These are phyloP conservation scores for Monarcha castaneiventris DNA, from an alignment of 2,113 vertebrate genomes.

Conservation along the genomic window DNA sequence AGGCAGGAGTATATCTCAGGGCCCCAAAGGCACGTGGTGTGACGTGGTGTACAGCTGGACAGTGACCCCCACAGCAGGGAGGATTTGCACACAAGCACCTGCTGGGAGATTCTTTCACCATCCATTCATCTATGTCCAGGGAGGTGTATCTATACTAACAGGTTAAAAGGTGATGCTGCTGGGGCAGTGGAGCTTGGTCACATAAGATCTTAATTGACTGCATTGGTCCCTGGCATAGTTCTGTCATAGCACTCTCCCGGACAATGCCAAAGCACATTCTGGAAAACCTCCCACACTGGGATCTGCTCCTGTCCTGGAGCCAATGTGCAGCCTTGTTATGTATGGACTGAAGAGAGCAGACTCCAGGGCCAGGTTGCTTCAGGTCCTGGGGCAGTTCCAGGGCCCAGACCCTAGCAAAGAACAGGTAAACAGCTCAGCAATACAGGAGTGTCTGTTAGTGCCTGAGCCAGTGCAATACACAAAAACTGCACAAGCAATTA, in stretches of 20 bases:
- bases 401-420: neutral
- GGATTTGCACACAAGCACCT: neutral
- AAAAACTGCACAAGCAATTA: neutral
- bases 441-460: neutral
- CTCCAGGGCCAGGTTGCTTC: neutral
- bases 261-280: neutral
- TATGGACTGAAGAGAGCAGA: neutral
- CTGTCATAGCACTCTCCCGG: neutral
- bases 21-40: accelerated
- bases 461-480: neutral
- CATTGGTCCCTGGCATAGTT: neutral
- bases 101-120: neutral
- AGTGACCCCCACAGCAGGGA: neutral
- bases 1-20: neutral
- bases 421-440: neutral
- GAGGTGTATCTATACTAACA: neutral
- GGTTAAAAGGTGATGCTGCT: neutral
- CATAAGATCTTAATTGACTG: neutral
- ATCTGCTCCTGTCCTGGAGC: neutral
- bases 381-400: no score
- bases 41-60: neutral
- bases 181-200: neutral
- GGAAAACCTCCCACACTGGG: accelerated
- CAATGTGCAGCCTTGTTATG: accelerated
- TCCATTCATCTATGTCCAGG: neutral